Conservation (phyloP, 2,797 vertebrate species). For the Allobates femoralis region DNA sequence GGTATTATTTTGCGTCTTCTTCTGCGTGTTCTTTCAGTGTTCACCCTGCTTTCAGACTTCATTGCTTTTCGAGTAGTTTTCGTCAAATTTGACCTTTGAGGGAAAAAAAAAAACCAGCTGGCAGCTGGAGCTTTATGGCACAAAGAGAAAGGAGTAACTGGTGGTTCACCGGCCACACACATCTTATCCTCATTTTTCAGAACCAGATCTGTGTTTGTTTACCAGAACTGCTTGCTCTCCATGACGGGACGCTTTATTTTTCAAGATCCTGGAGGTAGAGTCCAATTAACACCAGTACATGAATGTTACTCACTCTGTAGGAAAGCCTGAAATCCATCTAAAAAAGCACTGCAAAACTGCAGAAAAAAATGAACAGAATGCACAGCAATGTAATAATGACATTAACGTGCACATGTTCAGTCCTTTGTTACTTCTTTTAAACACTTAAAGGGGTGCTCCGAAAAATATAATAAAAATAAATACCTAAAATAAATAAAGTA, state of each 20-base stretch:
- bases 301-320: no score
- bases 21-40: constrained; percentile 20
- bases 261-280: neutral
- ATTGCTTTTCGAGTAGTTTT: constrained; percentile 26
- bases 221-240: neutral
- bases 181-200: constrained; percentile 8
- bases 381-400: no score
- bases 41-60: constrained; percentile 16
- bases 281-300: neutral
- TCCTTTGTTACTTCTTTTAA: no score
- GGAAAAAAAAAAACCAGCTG: constrained; percentile 8
- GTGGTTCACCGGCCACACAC: neutral
- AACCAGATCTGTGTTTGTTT: constrained; percentile 21
- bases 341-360: no score
- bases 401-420: no score
- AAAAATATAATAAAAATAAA: no score
- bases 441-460: no score
- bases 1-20: constrained; percentile 28
- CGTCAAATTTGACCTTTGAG: constrained; percentile 39
- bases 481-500: no score
- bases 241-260: neutral
- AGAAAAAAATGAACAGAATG: no score
- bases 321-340: no score
- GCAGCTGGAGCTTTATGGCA: constrained; percentile 19
- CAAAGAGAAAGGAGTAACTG: constrained; percentile 23